These are phyloP conservation scores for Dasypolia templi DNA, from an alignment of 2,888 invertebrate species.

Conservation along the genomic window DNA sequence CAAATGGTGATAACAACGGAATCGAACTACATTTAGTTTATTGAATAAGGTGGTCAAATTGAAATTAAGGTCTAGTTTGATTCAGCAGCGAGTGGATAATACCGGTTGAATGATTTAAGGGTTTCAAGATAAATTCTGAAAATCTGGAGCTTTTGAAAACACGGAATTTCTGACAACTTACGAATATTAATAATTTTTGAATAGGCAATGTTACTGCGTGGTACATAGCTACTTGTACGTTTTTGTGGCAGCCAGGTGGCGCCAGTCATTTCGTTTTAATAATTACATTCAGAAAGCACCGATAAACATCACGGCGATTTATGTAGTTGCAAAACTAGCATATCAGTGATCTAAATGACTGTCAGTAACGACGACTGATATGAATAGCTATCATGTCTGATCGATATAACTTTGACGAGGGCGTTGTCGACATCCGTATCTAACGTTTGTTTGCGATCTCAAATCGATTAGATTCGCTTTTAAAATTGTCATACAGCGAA, in stretches of 20 bases:
- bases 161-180: background rate
- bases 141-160: background rate
- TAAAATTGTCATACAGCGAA: slow-evolving; percentile 82
- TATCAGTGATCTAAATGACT: slow-evolving; percentile 67
- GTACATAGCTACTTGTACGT: background rate
- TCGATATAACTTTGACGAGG: slow-evolving; percentile 80
- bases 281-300: slow-evolving; percentile 44
- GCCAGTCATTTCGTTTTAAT: slow-evolving; percentile 26
- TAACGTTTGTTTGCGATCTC: slow-evolving; percentile 76
- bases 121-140: background rate
- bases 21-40: slow-evolving; percentile 5
- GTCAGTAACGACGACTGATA: slow-evolving; percentile 57
- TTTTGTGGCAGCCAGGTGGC: slow-evolving; percentile 22
- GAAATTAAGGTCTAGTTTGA: slow-evolving; percentile 9
- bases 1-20: slow-evolving; percentile 32
- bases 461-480: slow-evolving; percentile 88
- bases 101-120: background rate
- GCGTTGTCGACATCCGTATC: slow-evolving; percentile 87
- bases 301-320: slow-evolving; percentile 55
- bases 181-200: background rate
- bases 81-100: slow-evolving; percentile 1
- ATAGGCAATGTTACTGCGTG: background rate
- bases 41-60: slow-evolving; percentile 2
- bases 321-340: slow-evolving; percentile 63
- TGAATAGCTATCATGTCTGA: slow-evolving; percentile 68